Percentiles rank a stretch among this genome's conserved stretches.
These are phyloP conservation scores for Protobothrops flavoviridis DNA, from an alignment of 2,113 vertebrate genomes.

Conservation along the genomic window DNA sequence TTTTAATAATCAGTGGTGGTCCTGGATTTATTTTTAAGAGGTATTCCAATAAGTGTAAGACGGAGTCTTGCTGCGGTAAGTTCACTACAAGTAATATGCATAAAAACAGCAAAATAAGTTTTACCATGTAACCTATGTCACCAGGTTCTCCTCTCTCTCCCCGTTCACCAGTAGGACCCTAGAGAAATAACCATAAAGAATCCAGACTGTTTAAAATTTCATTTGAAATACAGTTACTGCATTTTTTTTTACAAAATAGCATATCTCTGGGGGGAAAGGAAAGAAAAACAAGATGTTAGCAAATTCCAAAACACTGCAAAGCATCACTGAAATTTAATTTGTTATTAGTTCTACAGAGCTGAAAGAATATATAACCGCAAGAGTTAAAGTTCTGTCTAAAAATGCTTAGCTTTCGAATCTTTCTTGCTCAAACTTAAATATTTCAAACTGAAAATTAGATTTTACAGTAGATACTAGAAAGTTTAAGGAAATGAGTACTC, in stretches of 20 bases:
- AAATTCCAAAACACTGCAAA: neutral
- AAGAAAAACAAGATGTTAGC: neutral
- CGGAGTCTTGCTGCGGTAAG: neutral
- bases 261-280: neutral
- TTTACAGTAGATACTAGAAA: neutral
- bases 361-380: conserved; percentile 10
- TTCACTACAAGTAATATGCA: neutral
- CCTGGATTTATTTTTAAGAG: neutral
- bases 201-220: conserved; percentile 35
- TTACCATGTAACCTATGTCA: conserved; percentile 89
- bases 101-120: conserved; percentile 14
- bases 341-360: neutral
- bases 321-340: conserved; percentile 13
- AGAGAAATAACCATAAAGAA: conserved; percentile 49
- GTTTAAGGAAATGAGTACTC: neutral
- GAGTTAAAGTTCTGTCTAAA: conserved; percentile 9
- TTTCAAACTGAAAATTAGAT: neutral
- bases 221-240: conserved; percentile 2
- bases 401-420: conserved; percentile 12
- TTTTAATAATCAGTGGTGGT: neutral
- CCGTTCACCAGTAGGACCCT: conserved; percentile 84
- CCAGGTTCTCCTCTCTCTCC: conserved; percentile 91
- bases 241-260: neutral
- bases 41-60: neutral
- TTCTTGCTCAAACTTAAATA: neutral